Evolutionary conservation across 2,888 invertebrate genomes (phyloP).

Genomic region (Selenia dentaria): DNA sequence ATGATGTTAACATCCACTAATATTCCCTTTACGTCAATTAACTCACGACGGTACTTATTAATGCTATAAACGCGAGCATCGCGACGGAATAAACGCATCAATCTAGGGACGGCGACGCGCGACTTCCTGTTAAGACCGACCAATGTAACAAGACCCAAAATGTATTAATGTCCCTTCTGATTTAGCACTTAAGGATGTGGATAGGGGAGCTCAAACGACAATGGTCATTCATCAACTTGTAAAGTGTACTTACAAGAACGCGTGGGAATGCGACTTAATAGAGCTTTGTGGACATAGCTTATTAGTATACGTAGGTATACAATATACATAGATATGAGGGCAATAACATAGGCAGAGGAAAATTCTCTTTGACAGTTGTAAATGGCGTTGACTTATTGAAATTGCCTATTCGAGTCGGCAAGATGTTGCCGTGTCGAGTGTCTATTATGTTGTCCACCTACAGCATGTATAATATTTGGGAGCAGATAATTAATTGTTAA

Average conservation of each 20-base stretch:
- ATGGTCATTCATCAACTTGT: conserved; percentile 40
- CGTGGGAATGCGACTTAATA: conserved; percentile 45
- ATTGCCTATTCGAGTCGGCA: conserved; percentile 4
- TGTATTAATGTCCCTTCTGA: conserved; percentile 32
- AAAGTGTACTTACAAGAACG: conserved; percentile 33
- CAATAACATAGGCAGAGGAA: conserved; percentile 26
- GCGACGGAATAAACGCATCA: conserved; percentile 41
- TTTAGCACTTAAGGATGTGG: conserved; percentile 30
- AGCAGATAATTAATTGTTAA: conserved; percentile 14
- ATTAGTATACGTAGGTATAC: conserved; percentile 22
- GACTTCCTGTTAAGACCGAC: conserved; percentile 40
- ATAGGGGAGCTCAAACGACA: conserved; percentile 34
- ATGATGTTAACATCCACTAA: conserved; percentile 20
- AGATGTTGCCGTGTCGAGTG: conserved; percentile 14
- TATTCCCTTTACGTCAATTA: conserved; percentile 32
- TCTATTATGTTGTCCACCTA: conserved; percentile 28
- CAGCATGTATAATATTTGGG: conserved; percentile 15
- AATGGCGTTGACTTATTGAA: conserved; percentile 24
- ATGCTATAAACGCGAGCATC: conserved; percentile 36
- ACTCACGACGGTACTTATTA: conserved; percentile 30
- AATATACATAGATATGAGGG: conserved; percentile 7
- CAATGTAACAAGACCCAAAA: conserved; percentile 37
- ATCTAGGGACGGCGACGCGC: conserved; percentile 39
- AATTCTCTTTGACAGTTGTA: conserved; percentile 30
- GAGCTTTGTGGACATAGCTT: conserved; percentile 37